phyloP scores from a whole-genome alignment of 1,140 invertebrate genomes.

The Helicoverpa armigera region DNA sequence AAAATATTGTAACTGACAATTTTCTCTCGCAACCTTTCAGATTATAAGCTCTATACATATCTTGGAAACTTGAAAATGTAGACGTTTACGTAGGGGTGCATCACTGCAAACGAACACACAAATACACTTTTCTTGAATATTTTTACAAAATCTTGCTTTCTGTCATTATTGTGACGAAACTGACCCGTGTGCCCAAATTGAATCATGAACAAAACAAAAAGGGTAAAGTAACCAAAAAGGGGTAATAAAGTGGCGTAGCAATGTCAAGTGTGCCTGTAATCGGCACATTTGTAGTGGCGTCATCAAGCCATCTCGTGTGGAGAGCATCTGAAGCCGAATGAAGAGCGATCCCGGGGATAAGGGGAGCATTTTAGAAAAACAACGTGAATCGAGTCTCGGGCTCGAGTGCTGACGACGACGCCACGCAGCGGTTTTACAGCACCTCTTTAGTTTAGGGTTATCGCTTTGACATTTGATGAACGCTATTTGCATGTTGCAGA shows the following conservation, averaged over 20 bases:
- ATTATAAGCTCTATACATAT: too few relatives aligned
- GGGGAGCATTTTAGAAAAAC: constrained; percentile 32
- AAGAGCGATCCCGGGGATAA: constrained; percentile 13
- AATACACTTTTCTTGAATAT: too few relatives aligned
- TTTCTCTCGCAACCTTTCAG: too few relatives aligned
- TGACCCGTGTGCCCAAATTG: background rate
- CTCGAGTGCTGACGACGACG: constrained; percentile 8
- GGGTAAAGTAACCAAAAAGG: background rate
- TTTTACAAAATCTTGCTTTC: too few relatives aligned
- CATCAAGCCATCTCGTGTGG: constrained; percentile 27
- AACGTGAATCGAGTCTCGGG: constrained; percentile 8
- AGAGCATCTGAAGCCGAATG: background rate
- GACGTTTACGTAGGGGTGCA: too few relatives aligned
- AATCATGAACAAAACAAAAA: background rate
- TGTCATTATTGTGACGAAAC: too few relatives aligned
- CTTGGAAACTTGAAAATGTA: too few relatives aligned
- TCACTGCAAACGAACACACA: too few relatives aligned
- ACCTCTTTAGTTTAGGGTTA: constrained; percentile 15
- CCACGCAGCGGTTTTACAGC: constrained; percentile 1
- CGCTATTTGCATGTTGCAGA: background rate
- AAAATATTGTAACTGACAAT: too few relatives aligned
- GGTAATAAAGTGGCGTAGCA: constrained; percentile 10
- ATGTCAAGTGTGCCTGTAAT: constrained; percentile 16
- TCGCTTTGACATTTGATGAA: constrained; percentile 1
- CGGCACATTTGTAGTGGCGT: constrained; percentile 25